Conservation (phyloP, 2,113 vertebrate species). For the Sinocyclocheilus anshuiensis region DNA sequence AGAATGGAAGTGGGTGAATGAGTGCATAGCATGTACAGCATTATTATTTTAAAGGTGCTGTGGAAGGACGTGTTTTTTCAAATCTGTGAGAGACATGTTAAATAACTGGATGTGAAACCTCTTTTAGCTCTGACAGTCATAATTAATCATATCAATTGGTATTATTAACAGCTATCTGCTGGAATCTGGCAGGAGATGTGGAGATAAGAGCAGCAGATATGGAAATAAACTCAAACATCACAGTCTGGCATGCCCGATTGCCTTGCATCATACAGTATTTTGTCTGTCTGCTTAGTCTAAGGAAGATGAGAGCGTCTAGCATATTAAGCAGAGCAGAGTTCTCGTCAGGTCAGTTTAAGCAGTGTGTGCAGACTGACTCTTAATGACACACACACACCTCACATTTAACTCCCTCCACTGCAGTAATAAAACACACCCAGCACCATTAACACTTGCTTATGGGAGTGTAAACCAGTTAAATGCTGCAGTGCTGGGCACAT, state of each 20-base stretch:
- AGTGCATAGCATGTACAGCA: background rate
- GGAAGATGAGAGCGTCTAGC: slow-evolving; percentile 21
- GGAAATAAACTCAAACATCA: slow-evolving; percentile 32
- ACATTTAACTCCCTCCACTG: slow-evolving; percentile 20
- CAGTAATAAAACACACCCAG: slow-evolving; percentile 43
- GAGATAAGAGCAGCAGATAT: slow-evolving; percentile 26
- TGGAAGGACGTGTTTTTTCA: background rate
- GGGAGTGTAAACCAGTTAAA: slow-evolving; percentile 40
- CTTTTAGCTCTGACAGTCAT: slow-evolving; percentile 18
- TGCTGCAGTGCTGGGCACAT: slow-evolving; percentile 28
- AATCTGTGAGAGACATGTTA: slow-evolving; percentile 8
- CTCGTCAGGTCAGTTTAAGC: slow-evolving; percentile 21
- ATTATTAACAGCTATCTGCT: slow-evolving; percentile 36
- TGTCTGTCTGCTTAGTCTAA: slow-evolving; percentile 35
- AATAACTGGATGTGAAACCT: slow-evolving; percentile 28
- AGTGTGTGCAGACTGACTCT: slow-evolving; percentile 2
- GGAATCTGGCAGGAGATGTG: slow-evolving; percentile 27
- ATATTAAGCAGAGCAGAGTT: slow-evolving; percentile 34
- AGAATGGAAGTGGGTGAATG: background rate
- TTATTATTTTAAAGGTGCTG: background rate
- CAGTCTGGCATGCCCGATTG: slow-evolving; percentile 15
- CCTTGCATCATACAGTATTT: slow-evolving; percentile 28
- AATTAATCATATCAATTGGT: slow-evolving; percentile 32
- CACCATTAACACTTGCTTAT: slow-evolving; percentile 36
- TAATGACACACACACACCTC: slow-evolving; percentile 18